A percentile compares a stretch with the other conserved stretches of the same genome.
Evolutionary conservation across 2,113 vertebrate species (phyloP).

Genomic region (Myanophis thanlyinensis): DNA sequence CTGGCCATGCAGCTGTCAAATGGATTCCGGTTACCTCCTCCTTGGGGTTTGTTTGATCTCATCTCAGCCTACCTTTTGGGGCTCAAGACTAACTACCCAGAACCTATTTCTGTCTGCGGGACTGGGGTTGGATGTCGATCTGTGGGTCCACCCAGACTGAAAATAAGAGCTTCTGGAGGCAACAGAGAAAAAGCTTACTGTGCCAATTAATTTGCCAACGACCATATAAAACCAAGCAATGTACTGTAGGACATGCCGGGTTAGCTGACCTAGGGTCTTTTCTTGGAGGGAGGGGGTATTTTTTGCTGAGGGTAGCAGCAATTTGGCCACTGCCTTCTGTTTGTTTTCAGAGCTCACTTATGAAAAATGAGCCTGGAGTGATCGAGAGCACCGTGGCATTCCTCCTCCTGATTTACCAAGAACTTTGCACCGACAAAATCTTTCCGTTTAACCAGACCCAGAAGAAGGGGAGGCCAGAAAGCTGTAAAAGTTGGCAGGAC

Average conservation of each 20-base stretch:
- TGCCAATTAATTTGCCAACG: too few species aligned
- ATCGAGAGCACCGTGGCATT: slow-evolving; percentile 28
- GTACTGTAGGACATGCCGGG: neutral
- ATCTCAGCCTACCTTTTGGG: neutral
- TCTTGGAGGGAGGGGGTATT: slow-evolving; percentile 36
- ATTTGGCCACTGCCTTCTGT: slow-evolving; percentile 33
- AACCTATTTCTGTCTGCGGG: neutral
- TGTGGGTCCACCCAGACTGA: slow-evolving; percentile 25
- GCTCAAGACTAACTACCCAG: neutral
- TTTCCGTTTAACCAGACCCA: slow-evolving; percentile 43
- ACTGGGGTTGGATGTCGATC: neutral
- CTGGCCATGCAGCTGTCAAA: neutral
- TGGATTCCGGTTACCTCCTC: neutral
- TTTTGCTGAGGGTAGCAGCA: slow-evolving; percentile 33
- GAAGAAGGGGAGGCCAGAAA: slow-evolving; percentile 23
- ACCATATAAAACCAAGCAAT: neutral
- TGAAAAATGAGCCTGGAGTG: slow-evolving; percentile 51
- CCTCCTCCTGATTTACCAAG: slow-evolving; percentile 52
- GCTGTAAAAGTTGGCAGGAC: slow-evolving; percentile 31
- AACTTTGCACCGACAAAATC: slow-evolving; percentile 42
- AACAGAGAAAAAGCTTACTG: neutral
- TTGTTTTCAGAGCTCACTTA: neutral
- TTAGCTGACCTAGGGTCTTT: slow-evolving; percentile 39
- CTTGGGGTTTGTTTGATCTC: slow-evolving; percentile 5
- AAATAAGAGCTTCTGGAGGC: neutral